Base-by-base conservation (phyloP, 35 echinoderm and acorn worm genomes). In the Anneissia japonica region DNA sequence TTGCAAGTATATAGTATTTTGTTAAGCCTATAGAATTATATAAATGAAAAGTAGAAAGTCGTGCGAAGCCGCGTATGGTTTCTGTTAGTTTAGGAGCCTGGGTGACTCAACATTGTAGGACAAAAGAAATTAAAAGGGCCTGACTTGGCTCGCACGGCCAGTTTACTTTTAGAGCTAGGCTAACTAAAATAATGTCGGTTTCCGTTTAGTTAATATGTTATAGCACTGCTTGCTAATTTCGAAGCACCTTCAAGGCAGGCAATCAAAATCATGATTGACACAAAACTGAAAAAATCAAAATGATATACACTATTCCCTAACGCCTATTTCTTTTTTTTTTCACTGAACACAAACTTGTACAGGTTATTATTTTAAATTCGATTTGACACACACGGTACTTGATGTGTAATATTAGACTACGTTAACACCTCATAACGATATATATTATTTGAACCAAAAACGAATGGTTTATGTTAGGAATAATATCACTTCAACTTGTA, bases 101-200 rank as follows among this genome's bases (percentile, higher is more conserved):
- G n/a, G 6, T 64, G 51, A 64, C 9, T 64, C 51, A 64, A 64
- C 51, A 64, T 1, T 64, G 19, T 64, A 64, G 51, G 51, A 64
- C 51, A 64, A 64, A 64, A 64, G 51, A 64, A 64, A 64, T 64
- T 64, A 64, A 64, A 64, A 64, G 51, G 51, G 51, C 51, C 51
- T 64, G 51, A 64, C 51, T 64, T 64, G 51, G 40, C 40, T 64
- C 1, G 51, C 21, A 26, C 2, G 51, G 51, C 51, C 51, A 64
- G 7, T 64, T 26, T n/a, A n/a, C n/a, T n/a, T n/a, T n/a, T 12
- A 64, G 7, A 64, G 51, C 26, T 64, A 23, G 51, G 26, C 21
- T 64, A 16, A 64, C 51, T 64, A 1, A 64, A 64, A 64, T 64
- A 9, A 64, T 64, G 51, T 23, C 51, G 21, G 26, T 64, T 64